phyloP scores from a whole-genome alignment of 92 coral and sea anemone genomes.

The Heliopora coerulea region DNA sequence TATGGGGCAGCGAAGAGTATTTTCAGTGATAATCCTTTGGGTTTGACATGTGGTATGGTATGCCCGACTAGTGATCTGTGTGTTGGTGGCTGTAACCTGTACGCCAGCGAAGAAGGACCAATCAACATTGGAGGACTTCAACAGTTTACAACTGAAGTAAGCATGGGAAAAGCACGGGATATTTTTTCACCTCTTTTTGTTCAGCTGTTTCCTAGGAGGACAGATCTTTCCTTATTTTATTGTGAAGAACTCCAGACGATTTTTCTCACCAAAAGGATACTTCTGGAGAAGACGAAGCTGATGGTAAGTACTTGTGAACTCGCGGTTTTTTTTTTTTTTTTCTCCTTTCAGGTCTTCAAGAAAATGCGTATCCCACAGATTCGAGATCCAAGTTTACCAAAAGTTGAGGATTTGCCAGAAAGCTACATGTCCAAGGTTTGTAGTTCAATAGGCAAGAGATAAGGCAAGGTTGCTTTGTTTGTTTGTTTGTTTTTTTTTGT shows the following conservation, averaged over 20 bases:
- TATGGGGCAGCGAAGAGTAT: slow-evolving; percentile 97
- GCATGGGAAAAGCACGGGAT: too few relatives aligned
- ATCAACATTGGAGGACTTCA: slow-evolving; percentile 97
- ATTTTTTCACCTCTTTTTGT: too few relatives aligned
- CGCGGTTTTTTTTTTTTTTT: too few relatives aligned
- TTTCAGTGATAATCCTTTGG: slow-evolving; percentile 97
- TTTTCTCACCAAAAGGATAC: too few relatives aligned
- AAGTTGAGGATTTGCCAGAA: slow-evolving; percentile 72
- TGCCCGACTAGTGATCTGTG: slow-evolving; percentile 99
- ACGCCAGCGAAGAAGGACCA: slow-evolving; percentile 98
- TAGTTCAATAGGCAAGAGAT: too few relatives aligned
- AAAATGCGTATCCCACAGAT: slow-evolving; percentile 86
- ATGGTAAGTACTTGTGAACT: too few relatives aligned
- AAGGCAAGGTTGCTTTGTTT: too few relatives aligned
- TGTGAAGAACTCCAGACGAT: too few relatives aligned
- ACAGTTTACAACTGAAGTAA: slow-evolving; percentile 97
- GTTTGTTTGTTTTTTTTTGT: too few relatives aligned
- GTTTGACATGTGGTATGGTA: slow-evolving; percentile 97
- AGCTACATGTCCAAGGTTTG: slow-evolving; percentile 85
- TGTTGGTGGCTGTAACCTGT: slow-evolving; percentile 97
- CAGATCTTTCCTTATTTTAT: too few relatives aligned
- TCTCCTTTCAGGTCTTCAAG: slow-evolving; percentile 88
- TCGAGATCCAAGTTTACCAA: slow-evolving; percentile 80
- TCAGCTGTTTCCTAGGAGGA: too few relatives aligned
- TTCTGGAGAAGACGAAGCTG: too few relatives aligned